Percentiles rank a stretch among this genome's conserved stretches.
phyloP scores from a whole-genome alignment of 2,113 vertebrate species.

The Colaptes auratus region DNA sequence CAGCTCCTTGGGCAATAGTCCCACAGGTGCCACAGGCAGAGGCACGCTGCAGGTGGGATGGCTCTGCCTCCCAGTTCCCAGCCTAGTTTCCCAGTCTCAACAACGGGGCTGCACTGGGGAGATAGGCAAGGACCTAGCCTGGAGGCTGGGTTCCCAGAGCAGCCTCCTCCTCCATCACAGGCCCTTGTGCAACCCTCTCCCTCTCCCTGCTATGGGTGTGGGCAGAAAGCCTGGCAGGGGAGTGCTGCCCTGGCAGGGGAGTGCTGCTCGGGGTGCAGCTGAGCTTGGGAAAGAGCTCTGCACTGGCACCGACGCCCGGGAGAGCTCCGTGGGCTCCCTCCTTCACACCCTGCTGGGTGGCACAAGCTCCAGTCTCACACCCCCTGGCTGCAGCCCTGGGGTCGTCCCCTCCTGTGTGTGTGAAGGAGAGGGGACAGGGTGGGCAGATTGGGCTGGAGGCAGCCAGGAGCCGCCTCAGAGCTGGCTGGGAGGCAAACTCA shows the following conservation, averaged over 20 bases:
- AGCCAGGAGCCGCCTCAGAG: background rate
- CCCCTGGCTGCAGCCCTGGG: too few species aligned
- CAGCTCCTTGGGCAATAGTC: background rate
- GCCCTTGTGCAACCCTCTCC: background rate
- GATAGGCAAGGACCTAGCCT: background rate
- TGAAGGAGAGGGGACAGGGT: background rate
- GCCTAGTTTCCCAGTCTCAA: background rate
- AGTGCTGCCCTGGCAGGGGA: background rate
- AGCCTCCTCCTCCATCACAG: background rate
- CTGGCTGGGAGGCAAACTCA: background rate
- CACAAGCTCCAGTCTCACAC: background rate
- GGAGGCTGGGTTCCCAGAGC: slow-evolving; percentile 13
- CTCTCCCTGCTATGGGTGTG: background rate
- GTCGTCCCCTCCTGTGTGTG: too few species aligned
- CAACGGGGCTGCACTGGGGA: background rate
- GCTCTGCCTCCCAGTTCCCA: background rate
- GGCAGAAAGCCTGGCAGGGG: background rate
- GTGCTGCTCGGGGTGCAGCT: background rate
- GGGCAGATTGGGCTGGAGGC: accelerated
- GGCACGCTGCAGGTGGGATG: background rate
- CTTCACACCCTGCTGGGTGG: accelerated
- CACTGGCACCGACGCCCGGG: accelerated
- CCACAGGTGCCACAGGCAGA: background rate
- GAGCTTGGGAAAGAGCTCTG: background rate
- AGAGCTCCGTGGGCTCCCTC: background rate